Evolutionary conservation across 2,797 vertebrate genomes (phyloP).

Genomic region (Pelochelys cantorii): DNA sequence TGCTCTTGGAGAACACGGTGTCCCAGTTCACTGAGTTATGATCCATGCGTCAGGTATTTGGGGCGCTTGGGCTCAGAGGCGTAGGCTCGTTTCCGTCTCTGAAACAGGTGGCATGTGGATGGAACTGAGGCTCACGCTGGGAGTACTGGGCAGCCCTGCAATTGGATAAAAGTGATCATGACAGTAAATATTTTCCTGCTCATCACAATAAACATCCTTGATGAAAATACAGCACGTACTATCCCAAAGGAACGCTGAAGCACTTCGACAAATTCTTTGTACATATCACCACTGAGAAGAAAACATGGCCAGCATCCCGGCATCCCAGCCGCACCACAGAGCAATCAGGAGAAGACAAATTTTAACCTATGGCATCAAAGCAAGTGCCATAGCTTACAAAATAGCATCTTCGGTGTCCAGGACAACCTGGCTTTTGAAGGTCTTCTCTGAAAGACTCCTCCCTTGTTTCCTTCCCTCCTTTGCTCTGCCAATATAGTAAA

Average conservation of each 20-base stretch:
- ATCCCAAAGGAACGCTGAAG: slow-evolving; percentile 5
- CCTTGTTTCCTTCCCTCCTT: not conserved
- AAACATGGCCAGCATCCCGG: not conserved
- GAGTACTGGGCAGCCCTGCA: not conserved
- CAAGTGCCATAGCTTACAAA: not conserved
- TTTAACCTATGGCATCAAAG: not conserved
- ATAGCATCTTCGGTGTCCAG: not conserved
- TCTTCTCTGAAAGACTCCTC: not conserved
- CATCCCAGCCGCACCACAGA: not conserved
- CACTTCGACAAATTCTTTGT: not conserved
- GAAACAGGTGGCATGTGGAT: not conserved
- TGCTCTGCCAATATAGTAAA: not conserved
- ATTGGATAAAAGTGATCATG: not conserved
- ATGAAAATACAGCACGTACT: not conserved
- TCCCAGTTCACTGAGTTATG: not conserved
- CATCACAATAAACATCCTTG: not conserved
- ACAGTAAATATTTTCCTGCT: slow-evolving; percentile 3
- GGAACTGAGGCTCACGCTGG: not conserved
- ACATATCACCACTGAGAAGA: not conserved
- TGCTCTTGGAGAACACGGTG: fast-evolving
- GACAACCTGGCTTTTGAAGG: not conserved
- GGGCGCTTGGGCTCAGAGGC: not conserved
- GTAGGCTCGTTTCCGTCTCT: not conserved
- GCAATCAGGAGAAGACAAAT: not conserved
- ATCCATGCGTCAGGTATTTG: fast-evolving